These are phyloP conservation scores for Macropus fuliginosus DNA, from an alignment of 2,797 vertebrate species.

Conservation along the genomic window DNA sequence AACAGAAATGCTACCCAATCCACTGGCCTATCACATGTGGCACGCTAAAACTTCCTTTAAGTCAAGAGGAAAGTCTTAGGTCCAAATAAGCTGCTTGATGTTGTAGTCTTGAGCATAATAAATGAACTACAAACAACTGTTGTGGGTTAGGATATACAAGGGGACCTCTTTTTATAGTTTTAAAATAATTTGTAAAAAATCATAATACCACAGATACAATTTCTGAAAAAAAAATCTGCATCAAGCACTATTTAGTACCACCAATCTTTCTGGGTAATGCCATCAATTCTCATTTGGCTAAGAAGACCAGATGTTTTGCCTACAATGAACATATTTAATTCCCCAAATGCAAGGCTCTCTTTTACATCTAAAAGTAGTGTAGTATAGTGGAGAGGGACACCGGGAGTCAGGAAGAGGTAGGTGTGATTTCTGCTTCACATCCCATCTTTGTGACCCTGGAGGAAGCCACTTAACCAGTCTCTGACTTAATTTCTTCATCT, in stretches of 20 bases:
- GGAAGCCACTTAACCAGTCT: background rate
- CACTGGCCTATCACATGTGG: constrained; percentile 59
- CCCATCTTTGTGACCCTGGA: background rate
- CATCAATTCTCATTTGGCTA: constrained; percentile 13
- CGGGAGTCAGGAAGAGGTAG: background rate
- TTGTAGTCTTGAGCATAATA: constrained; percentile 24
- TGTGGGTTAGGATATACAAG: background rate
- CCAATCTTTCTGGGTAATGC: background rate
- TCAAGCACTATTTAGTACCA: background rate
- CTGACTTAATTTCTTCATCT: background rate
- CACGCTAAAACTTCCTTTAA: constrained; percentile 46
- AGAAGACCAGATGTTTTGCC: background rate
- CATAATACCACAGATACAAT: constrained; percentile 42
- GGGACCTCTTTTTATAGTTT: constrained; percentile 23
- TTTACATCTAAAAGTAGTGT: background rate
- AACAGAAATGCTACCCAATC: constrained; percentile 76
- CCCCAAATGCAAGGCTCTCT: constrained; percentile 39
- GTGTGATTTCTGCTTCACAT: background rate
- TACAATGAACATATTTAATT: constrained; percentile 33
- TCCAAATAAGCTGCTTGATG: constrained; percentile 47
- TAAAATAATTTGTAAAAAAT: constrained; percentile 12
- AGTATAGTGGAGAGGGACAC: background rate
- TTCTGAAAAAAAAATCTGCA: constrained; percentile 56
- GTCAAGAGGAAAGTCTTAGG: constrained; percentile 40
- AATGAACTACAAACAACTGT: constrained; percentile 26